Evolutionary conservation across 2,888 invertebrate species (phyloP).

Genomic region (Candidula unifasciata): DNA sequence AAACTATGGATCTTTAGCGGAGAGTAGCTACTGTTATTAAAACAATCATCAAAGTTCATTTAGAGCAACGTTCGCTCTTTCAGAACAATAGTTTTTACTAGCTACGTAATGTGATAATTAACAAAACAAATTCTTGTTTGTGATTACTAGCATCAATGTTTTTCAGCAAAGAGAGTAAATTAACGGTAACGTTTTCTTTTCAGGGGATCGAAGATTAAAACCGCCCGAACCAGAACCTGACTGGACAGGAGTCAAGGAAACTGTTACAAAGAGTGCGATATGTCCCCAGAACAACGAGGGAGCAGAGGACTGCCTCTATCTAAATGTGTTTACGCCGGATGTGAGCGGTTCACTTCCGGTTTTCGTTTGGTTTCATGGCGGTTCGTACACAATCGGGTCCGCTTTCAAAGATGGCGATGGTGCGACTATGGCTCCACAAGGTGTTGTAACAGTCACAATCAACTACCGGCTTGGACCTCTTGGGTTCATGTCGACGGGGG

Average conservation of each 20-base stretch:
- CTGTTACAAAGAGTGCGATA: slow-evolving; percentile 5
- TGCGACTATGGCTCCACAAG: not conserved
- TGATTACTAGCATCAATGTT: too few species aligned
- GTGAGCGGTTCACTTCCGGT: slow-evolving; percentile 19
- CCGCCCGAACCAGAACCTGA: slow-evolving; percentile 15
- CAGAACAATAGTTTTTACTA: too few species aligned
- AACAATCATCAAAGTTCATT: too few species aligned
- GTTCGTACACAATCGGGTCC: not conserved
- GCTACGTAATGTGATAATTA: too few species aligned
- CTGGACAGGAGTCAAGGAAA: not conserved
- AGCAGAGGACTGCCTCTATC: slow-evolving; percentile 38
- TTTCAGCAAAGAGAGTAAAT: too few species aligned
- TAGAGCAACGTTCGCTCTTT: too few species aligned
- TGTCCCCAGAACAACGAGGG: slow-evolving; percentile 2
- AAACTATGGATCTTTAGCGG: too few species aligned
- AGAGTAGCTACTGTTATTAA: too few species aligned
- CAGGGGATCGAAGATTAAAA: not conserved
- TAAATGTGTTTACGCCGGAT: slow-evolving; percentile 33
- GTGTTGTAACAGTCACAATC: slow-evolving; percentile 15
- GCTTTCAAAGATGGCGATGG: slow-evolving; percentile 30
- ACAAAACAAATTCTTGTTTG: too few species aligned
- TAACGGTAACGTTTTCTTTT: not conserved
- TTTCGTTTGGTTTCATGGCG: slow-evolving; percentile 32
- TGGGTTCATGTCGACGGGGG: slow-evolving; percentile 33
- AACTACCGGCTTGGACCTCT: slow-evolving; percentile 30